A percentile compares a stretch with the other conserved stretches of the same genome.
phyloP scores from a whole-genome alignment of 2,113 vertebrate species.

The Bothrops jararaca region DNA sequence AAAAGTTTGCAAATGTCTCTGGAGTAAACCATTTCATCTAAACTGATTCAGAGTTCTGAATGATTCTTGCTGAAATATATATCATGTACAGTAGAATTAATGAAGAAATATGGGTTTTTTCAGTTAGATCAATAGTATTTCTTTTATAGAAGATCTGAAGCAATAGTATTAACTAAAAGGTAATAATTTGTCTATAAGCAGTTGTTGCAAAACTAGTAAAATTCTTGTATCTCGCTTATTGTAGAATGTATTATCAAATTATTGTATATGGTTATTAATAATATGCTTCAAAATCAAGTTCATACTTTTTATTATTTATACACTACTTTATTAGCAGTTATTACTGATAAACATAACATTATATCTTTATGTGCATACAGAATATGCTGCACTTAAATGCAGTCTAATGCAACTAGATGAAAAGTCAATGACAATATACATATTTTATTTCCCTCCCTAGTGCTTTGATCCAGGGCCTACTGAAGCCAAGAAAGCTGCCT shows the following conservation, averaged over 20 bases:
- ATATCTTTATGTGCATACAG: constrained; percentile 20
- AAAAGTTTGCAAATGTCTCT: constrained; percentile 49
- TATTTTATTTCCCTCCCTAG: background rate
- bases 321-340: background rate
- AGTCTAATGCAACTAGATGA: constrained; percentile 28
- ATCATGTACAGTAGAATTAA: constrained; percentile 53
- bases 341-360: background rate
- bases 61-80: constrained; percentile 49
- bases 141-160: constrained; percentile 56
- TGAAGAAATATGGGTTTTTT: constrained; percentile 60
- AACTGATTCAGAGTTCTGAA: constrained; percentile 36
- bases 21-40: constrained; percentile 38
- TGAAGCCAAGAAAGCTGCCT: constrained; percentile 32
- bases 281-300: constrained; percentile 50
- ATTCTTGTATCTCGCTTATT: constrained; percentile 14
- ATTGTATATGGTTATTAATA: constrained; percentile 51
- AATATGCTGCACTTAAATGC: constrained; percentile 3
- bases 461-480: constrained; percentile 27
- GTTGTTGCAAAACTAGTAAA: constrained; percentile 50
- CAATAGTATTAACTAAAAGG: constrained; percentile 44
- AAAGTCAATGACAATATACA: constrained; percentile 10
- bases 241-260: constrained; percentile 50
- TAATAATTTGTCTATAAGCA: constrained; percentile 63
- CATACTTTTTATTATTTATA: constrained; percentile 50
- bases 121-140: constrained; percentile 64